These are phyloP conservation scores for Cygnus buccinator DNA, from an alignment of 2,113 vertebrate species.

Conservation along the genomic window DNA sequence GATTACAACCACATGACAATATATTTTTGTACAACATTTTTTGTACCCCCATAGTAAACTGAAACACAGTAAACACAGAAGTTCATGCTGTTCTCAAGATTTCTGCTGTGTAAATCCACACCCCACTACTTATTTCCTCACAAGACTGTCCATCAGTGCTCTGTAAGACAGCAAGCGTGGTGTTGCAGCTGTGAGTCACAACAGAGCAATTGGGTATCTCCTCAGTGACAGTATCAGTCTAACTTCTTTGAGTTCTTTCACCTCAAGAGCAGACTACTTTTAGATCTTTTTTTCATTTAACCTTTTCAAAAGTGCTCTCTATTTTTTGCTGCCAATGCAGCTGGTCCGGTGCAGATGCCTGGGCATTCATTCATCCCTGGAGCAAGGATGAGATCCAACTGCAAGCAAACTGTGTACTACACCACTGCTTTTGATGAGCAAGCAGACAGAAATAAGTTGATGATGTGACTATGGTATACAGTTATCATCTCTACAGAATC, in stretches of 20 bases:
- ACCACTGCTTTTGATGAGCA: not conserved
- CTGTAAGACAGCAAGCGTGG: not conserved
- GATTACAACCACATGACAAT: not conserved
- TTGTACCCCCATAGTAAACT: not conserved
- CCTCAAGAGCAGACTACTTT: conserved; percentile 10
- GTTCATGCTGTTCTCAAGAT: not conserved
- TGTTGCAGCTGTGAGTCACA: not conserved
- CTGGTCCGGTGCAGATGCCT: conserved; percentile 22
- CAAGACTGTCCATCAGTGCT: not conserved
- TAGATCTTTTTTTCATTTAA: conserved; percentile 1
- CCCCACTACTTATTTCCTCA: not conserved
- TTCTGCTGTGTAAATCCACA: not conserved
- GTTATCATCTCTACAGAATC: not conserved
- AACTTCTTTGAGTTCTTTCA: conserved; percentile 5
- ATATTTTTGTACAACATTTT: not conserved
- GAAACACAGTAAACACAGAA: conserved; percentile 11
- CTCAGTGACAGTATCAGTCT: not conserved
- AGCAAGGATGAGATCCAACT: not conserved
- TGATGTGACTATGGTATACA: not conserved
- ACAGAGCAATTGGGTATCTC: not conserved
- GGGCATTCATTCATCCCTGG: not conserved
- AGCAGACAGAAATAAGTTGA: not conserved
- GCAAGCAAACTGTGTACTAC: not conserved
- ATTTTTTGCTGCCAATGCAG: conserved; percentile 41
- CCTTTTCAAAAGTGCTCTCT: not conserved